phyloP scores from a whole-genome alignment of 1,140 invertebrate genomes.

The Neuroterus valhalla region DNA sequence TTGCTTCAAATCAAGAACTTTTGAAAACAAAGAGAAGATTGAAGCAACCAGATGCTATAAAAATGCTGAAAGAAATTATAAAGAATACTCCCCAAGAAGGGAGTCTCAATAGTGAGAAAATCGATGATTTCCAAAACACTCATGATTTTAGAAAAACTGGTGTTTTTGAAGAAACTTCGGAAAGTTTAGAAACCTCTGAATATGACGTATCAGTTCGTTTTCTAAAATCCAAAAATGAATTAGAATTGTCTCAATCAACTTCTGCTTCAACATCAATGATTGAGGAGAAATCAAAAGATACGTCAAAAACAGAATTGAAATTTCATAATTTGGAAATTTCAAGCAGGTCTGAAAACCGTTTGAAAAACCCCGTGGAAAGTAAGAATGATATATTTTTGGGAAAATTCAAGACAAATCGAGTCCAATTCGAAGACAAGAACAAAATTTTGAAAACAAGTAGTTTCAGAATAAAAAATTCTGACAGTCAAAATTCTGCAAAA shows the following conservation, averaged over 20 bases:
- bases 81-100: conserved; percentile 8
- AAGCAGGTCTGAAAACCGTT: not conserved
- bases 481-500: no score
- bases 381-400: not conserved
- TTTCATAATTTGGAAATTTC: not conserved
- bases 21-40: conserved; percentile 3
- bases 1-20: not conserved
- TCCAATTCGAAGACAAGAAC: not conserved
- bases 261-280: not conserved
- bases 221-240: not conserved
- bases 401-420: not conserved
- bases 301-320: not conserved
- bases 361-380: not conserved
- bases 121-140: no score
- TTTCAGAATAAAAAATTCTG: no score
- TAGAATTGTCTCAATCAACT: not conserved
- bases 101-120: not conserved
- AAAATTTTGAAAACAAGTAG: no score
- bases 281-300: not conserved
- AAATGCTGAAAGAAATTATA: conserved; percentile 28
- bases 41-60: conserved; percentile 8
- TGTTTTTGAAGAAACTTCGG: no score
- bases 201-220: not conserved
- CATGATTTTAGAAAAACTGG: no score
- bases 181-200: not conserved